phyloP scores from a whole-genome alignment of 2,797 vertebrate genomes.

The Phrynocephalus forsythii region DNA sequence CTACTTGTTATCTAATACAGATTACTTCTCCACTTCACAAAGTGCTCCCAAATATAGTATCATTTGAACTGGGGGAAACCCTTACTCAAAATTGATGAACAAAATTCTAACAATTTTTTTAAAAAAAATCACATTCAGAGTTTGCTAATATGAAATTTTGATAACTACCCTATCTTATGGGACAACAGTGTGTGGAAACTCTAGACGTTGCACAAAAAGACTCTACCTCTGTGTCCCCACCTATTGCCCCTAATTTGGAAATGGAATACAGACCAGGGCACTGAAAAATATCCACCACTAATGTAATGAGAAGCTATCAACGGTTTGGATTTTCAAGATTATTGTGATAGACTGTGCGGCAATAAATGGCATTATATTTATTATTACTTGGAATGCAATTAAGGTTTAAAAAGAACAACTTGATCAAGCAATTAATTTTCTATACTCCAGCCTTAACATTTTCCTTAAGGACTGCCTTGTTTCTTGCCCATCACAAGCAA shows the following conservation, averaged over 20 bases:
- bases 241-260: background rate
- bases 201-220: background rate
- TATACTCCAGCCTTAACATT: background rate
- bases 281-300: background rate
- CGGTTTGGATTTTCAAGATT: background rate
- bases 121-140: background rate
- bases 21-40: background rate
- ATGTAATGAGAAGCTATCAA: background rate
- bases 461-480: background rate
- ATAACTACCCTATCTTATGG: background rate
- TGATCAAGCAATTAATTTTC: no score
- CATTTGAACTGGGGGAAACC: background rate
- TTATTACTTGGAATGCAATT: background rate
- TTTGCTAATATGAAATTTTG: background rate
- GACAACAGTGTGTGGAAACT: background rate
- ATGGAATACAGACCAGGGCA: background rate
- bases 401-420: no score
- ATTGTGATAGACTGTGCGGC: slow-evolving; percentile 21
- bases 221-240: background rate
- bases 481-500: background rate
- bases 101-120: background rate
- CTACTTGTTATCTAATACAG: slow-evolving; percentile 1
- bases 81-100: background rate
- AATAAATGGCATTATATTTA: rapidly evolving
- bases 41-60: background rate